Base-by-base conservation (phyloP, 2,888 invertebrate species). In the Pachydiplax longipennis region DNA sequence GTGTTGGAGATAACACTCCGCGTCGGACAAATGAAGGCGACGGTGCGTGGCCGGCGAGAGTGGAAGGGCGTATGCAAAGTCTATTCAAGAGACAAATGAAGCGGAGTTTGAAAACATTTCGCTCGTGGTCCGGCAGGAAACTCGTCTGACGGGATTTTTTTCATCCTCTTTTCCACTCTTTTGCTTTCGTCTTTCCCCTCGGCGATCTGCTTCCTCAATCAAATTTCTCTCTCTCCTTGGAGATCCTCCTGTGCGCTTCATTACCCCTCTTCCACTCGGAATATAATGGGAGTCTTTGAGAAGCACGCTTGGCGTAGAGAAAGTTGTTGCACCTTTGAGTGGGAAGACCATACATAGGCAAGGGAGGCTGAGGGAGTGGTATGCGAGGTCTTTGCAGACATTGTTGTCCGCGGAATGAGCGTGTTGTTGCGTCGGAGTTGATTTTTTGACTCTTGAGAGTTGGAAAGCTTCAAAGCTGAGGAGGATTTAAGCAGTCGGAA, bases 91-190 rank as follows among this genome's bases (percentile, higher is more conserved):
- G 58, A 87, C 58, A 87, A 87, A 58, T 87, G 87, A 87, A 87
- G 53, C 37, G 25, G 58, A 35, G 58, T 87, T 53, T 53, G 87
- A 87, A 61, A 87, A 87, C 37, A 87, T 87, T 87, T 87, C 87
- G 87, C 87, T 58, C 58, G 37, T 58, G 87, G 87, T 58, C 83
- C 83, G 15, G 48, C 53, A 6, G 87, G 58, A 58, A 87, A 87
- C 87, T 87, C 87, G 87, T 87, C 87, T 58, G 87, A 87, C 87
- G 87, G 58, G 87, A 87, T 87, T 87, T 87, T 58, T 87, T 53
- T 58, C 58, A 48, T 53, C 35, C 61, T 61, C 40, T 37, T 53
- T 35, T 6, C 53, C 22, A 15, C 83, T 61, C 83, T 53, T 31
- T 83, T 53, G 25, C 53, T 25, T 61, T 83, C 31, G 10, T 6